A percentile compares a stretch with the other conserved stretches of the same genome.
Evolutionary conservation across 2,797 vertebrate species (phyloP).

Genomic region (Salarias fasciatus): DNA sequence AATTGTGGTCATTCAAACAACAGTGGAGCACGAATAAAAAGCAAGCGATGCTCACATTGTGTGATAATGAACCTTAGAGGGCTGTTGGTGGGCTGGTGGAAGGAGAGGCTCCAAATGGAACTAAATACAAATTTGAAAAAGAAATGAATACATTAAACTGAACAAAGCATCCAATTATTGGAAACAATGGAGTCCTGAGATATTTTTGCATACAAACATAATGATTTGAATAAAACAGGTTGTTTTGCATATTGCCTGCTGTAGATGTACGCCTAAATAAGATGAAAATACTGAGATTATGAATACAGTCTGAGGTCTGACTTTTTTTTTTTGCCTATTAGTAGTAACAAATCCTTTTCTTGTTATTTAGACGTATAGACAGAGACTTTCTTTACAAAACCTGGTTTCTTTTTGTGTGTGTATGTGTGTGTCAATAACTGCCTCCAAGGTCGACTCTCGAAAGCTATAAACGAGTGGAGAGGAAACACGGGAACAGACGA

Average conservation of each 20-base stretch:
- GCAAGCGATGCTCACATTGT: conserved; percentile 13
- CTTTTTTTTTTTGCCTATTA: conserved; percentile 13
- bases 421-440: conserved; percentile 5
- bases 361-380: conserved; percentile 11
- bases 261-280: not conserved
- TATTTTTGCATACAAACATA: not conserved
- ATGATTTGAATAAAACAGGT: conserved; percentile 8
- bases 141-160: conserved; percentile 28
- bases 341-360: conserved; percentile 7
- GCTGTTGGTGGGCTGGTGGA: conserved; percentile 13
- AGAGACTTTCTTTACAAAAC: too few relatives aligned
- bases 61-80: conserved; percentile 30
- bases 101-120: conserved; percentile 33
- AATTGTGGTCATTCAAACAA: conserved; percentile 3
- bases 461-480: conserved; percentile 6
- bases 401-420: conserved; percentile 10
- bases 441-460: conserved; percentile 13
- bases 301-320: not conserved
- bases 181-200: conserved; percentile 12
- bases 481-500: conserved; percentile 13
- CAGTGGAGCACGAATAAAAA: conserved; percentile 23
- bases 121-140: conserved; percentile 19
- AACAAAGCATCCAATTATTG: conserved; percentile 29
- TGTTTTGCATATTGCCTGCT: not conserved
- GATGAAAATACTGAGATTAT: not conserved